Conservation (phyloP, 2,888 invertebrate species). For the Amphipyra tragopoginis region DNA sequence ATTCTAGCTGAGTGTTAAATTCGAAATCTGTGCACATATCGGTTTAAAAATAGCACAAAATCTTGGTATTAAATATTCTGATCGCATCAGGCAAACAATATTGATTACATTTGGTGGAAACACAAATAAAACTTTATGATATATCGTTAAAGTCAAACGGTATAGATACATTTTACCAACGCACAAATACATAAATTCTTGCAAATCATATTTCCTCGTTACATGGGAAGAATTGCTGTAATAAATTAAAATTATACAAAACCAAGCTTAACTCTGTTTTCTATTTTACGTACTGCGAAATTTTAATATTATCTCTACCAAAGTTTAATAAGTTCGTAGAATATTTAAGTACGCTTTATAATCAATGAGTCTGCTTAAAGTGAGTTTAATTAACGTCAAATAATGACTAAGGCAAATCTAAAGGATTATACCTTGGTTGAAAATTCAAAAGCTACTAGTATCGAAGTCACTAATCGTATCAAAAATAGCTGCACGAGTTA, state of each 20-base stretch:
- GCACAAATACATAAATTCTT: constrained; percentile 55
- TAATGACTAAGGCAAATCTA: neutral
- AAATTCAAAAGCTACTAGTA: neutral
- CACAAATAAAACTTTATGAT: constrained; percentile 67
- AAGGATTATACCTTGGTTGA: too few species aligned
- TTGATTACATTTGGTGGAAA: constrained; percentile 50
- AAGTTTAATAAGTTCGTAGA: neutral
- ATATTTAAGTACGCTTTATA: neutral
- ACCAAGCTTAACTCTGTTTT: constrained; percentile 25
- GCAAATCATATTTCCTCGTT: constrained; percentile 58
- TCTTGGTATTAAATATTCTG: constrained; percentile 10
- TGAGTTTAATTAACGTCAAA: neutral
- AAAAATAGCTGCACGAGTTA: neutral
- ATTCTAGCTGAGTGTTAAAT: neutral
- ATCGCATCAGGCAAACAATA: constrained; percentile 42
- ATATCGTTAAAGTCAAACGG: constrained; percentile 63
- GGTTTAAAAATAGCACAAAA: constrained; percentile 7
- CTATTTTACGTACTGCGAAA: constrained; percentile 8
- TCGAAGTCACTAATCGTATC: neutral
- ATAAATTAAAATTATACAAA: constrained; percentile 53
- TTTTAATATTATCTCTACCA: constrained; percentile 13
- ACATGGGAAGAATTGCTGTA: constrained; percentile 42
- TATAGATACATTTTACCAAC: constrained; percentile 55
- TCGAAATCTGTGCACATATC: constrained; percentile 1
- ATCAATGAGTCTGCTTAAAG: neutral